These are phyloP conservation scores for Hirudinaria manillensis DNA, from an alignment of 2,888 invertebrate genomes.

Conservation along the genomic window DNA sequence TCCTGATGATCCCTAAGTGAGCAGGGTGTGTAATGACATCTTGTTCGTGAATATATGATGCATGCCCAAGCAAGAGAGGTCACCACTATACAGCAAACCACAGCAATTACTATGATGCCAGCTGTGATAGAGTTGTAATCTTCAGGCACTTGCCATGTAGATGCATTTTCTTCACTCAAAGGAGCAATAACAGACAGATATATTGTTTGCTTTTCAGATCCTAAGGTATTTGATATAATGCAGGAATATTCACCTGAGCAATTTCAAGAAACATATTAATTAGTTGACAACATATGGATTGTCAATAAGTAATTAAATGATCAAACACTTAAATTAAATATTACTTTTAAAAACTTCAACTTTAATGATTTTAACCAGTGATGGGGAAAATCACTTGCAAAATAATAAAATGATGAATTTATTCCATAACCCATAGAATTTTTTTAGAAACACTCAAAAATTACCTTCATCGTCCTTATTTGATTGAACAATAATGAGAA, in stretches of 20 bases:
- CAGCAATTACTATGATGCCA: constrained; percentile 80
- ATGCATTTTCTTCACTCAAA: not conserved
- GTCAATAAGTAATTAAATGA: not conserved
- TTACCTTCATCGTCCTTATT: constrained; percentile 61
- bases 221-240: constrained; percentile 78
- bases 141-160: not conserved
- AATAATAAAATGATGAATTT: too few species aligned
- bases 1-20: too few species aligned
- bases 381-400: too few species aligned
- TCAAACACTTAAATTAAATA: too few species aligned
- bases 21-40: not conserved
- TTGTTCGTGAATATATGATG: constrained; percentile 70
- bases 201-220: constrained; percentile 68
- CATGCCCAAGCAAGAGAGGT: constrained; percentile 86
- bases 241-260: constrained; percentile 77
- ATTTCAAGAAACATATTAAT: not conserved
- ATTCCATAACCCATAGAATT: too few species aligned
- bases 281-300: not conserved
- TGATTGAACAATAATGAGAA: constrained; percentile 78
- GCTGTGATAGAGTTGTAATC: constrained; percentile 66
- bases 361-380: too few species aligned
- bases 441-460: not conserved
- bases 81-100: constrained; percentile 82
- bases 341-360: too few species aligned
- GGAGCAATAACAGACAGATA: constrained; percentile 62